Evolutionary conservation across 2,797 vertebrate species (phyloP).

Genomic region (Masticophis lateralis): DNA sequence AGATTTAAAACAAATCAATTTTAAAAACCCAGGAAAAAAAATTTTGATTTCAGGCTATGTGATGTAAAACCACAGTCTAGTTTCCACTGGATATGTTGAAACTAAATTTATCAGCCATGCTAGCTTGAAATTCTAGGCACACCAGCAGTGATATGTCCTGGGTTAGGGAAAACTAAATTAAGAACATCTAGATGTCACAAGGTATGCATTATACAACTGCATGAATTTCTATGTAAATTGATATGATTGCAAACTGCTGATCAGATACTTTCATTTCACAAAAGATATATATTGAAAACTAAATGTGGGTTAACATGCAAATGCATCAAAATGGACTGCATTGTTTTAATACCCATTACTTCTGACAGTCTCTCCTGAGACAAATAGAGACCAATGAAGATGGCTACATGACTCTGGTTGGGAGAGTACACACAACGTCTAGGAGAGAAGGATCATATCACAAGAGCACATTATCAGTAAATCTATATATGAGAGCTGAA

Average conservation of each 20-base stretch:
- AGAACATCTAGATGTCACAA: not conserved
- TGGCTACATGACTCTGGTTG: not conserved
- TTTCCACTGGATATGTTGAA: not conserved
- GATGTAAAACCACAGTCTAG: not conserved
- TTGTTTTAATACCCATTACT: not conserved
- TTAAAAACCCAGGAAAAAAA: not conserved
- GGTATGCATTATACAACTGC: not conserved
- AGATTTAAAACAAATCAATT: not conserved
- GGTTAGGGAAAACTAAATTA: not conserved
- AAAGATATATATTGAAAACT: not conserved
- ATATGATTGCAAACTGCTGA: not conserved
- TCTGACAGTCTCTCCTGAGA: not conserved
- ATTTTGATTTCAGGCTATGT: not conserved
- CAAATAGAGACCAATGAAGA: not conserved
- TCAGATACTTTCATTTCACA: not conserved
- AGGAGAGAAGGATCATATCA: not conserved
- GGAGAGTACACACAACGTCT: not conserved
- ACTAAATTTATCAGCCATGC: not conserved
- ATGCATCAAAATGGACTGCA: not conserved
- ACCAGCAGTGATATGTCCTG: not conserved
- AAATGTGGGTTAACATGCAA: not conserved
- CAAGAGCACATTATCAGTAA: not conserved
- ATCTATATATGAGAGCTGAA: not conserved
- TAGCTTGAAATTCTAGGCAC: not conserved
- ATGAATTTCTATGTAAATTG: not conserved